Evolutionary conservation across 2,888 invertebrate genomes (phyloP).

Genomic region (Agriopis leucophaearia): DNA sequence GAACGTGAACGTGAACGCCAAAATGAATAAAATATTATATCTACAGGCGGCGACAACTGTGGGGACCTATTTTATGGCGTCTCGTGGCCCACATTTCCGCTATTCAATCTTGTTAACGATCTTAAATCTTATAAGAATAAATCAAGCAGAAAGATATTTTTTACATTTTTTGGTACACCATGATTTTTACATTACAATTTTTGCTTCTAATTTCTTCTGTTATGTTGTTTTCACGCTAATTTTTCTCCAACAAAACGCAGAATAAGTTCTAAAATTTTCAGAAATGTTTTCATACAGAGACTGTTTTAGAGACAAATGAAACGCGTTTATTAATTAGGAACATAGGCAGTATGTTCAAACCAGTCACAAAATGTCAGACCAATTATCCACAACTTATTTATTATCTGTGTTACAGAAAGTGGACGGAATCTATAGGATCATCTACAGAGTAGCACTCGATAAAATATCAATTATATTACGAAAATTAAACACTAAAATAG

Average conservation of each 20-base stretch:
- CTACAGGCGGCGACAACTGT: neutral
- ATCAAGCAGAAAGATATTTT: too few species aligned
- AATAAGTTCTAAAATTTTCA: neutral
- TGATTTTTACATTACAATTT: too few species aligned
- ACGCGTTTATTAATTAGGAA: slow-evolving; percentile 17
- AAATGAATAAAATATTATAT: slow-evolving; percentile 12
- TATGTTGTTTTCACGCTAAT: too few species aligned
- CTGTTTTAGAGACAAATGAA: slow-evolving; percentile 6
- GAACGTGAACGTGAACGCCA: neutral
- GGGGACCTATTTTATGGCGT: slow-evolving; percentile 7
- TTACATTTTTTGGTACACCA: too few species aligned
- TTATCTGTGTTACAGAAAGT: neutral
- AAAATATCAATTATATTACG: neutral
- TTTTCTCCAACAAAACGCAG: neutral
- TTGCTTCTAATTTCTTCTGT: too few species aligned
- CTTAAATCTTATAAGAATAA: too few species aligned
- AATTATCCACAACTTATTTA: neutral
- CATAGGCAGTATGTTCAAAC: slow-evolving; percentile 12
- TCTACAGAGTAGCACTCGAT: neutral
- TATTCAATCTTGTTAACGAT: slow-evolving; percentile 20
- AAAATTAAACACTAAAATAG: neutral
- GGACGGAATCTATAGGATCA: neutral
- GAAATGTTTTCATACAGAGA: slow-evolving; percentile 1
- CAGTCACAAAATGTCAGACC: neutral
- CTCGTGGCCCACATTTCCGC: slow-evolving; percentile 49